Percentiles rank a stretch among this genome's conserved stretches.
These are phyloP conservation scores for Megalopta genalis DNA, from an alignment of 1,140 invertebrate species.

Conservation along the genomic window DNA sequence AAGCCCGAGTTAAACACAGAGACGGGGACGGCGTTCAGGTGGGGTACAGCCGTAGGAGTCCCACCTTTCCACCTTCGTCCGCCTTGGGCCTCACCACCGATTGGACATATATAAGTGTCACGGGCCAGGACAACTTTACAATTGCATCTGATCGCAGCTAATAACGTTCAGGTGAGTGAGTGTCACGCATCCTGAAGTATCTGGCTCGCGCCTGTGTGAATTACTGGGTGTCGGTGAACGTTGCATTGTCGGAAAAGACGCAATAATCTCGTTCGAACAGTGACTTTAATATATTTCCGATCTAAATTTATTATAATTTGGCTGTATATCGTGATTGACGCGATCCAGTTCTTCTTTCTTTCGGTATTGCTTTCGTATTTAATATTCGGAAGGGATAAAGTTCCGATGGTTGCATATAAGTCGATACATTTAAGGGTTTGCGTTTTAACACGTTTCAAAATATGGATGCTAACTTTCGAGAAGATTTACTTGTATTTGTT, in stretches of 20 bases:
- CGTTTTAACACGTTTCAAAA: too few species aligned
- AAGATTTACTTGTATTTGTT: too few species aligned
- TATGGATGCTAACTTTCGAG: too few species aligned
- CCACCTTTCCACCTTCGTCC: slow-evolving; percentile 25
- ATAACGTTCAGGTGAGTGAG: slow-evolving; percentile 45
- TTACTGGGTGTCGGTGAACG: too few species aligned
- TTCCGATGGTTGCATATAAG: too few species aligned
- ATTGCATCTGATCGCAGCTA: slow-evolving; percentile 40
- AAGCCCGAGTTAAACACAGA: slow-evolving; percentile 24
- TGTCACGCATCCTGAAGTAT: background rate
- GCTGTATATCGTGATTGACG: background rate
- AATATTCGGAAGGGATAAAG: too few species aligned
- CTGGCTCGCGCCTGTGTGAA: background rate
- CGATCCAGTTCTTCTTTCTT: background rate
- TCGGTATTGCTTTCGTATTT: too few species aligned
- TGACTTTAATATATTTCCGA: background rate
- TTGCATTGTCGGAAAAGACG: background rate
- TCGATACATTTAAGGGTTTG: too few species aligned
- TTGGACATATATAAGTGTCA: slow-evolving; percentile 47
- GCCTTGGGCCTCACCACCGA: background rate
- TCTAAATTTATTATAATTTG: background rate
- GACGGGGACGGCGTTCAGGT: slow-evolving; percentile 30
- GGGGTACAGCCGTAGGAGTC: slow-evolving; percentile 24
- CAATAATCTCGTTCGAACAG: background rate
- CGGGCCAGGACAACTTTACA: slow-evolving; percentile 6